Base-by-base conservation (phyloP, 1,140 invertebrate genomes). In the Metaphire vulgaris region DNA sequence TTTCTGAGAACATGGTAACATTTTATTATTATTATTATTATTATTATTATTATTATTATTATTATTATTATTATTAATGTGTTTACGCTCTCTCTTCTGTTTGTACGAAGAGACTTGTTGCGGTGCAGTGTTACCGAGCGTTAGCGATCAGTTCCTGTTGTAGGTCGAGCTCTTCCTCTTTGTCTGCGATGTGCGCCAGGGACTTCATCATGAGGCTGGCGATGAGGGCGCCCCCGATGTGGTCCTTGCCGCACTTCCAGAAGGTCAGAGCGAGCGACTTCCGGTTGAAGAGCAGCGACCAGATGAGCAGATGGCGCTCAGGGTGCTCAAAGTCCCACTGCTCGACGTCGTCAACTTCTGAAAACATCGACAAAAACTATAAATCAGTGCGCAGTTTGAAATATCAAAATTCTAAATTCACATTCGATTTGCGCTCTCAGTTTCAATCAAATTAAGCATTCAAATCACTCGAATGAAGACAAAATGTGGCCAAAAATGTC, bases 271-370 rank as follows among this genome's bases (percentile, higher is more conserved):
- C 85, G 16, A 86, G 72, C 29, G 83, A 79, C 14, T 79, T 78
- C 30, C 85, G 78, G 74, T 86, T 85, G 31, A 86, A 78, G 12
- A 86, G 75, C 1, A 85, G 69, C 21, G 84, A 83, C 83, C 84
- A 86, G 1, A 86, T 56, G 79, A 86, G 85, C 68, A 86, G 78
- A 41, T 86, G 82, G 65, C 78, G 79, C 33, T 83, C 81, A 41
- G 84, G 83, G 75, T 79, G 66, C n/a, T 80, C 77, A 56, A 56
- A 56, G 41, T 56, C 41, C 21, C 6, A 21, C 41, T 56, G n/a
- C n/a, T n/a, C n/a, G n/a, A 65, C 64, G n/a, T 65, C 15, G 64
- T n/a, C 64, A 65, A 65, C 64, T 65, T 15, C 64, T 15, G 64
- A 15, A 15, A n/a, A 65, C 64, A 65, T 65, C 15, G 64, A 15